phyloP scores from a whole-genome alignment of 2,113 vertebrate genomes.

The Isichthys henryi region DNA sequence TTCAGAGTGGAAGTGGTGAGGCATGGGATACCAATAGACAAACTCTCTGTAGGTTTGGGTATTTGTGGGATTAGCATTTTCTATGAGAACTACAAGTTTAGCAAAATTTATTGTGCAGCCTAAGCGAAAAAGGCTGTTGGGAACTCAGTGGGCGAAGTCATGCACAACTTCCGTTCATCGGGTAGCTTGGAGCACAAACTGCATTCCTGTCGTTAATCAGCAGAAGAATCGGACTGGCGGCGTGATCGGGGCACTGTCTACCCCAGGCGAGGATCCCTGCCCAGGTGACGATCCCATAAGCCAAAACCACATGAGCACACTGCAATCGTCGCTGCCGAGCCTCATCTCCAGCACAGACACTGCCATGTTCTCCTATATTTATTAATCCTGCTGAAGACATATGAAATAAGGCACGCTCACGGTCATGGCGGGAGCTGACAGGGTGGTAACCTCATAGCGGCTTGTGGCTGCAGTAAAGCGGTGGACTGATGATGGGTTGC shows the following conservation, averaged over 20 bases:
- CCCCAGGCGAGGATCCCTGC: neutral
- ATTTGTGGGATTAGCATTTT: neutral
- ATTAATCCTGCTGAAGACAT: neutral
- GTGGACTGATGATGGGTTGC: neutral
- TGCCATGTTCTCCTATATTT: neutral
- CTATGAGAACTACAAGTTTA: neutral
- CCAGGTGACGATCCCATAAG: neutral
- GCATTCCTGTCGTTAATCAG: neutral
- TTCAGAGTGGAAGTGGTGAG: neutral
- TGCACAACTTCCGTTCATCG: neutral
- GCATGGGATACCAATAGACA: neutral
- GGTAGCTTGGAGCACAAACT: neutral
- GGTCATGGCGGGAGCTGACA: neutral
- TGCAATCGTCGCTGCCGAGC: neutral
- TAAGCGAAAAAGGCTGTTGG: neutral
- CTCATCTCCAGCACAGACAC: neutral
- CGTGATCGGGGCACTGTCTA: neutral
- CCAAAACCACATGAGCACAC: neutral
- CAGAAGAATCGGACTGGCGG: neutral
- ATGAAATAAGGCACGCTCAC: neutral
- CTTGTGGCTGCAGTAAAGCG: neutral
- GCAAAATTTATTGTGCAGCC: neutral
- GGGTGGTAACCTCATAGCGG: neutral
- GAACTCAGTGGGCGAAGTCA: neutral
- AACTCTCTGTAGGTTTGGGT: neutral